Percentiles rank a stretch among this genome's conserved stretches.
Conservation (phyloP, 2,113 vertebrate species). For the Callipepla californica region DNA sequence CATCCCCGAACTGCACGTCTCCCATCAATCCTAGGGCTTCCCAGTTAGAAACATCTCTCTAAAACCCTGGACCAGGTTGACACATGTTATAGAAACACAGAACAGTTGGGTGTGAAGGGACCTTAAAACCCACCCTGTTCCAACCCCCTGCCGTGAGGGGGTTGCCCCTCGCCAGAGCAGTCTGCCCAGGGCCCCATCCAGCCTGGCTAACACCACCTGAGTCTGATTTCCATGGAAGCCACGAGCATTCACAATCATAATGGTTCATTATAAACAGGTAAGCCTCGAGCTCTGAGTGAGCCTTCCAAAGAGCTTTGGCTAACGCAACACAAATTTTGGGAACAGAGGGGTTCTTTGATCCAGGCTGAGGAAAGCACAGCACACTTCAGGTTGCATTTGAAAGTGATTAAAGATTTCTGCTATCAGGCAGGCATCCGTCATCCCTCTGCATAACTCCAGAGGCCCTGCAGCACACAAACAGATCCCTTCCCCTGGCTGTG, state of each 20-base stretch:
- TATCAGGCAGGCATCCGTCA: not conserved
- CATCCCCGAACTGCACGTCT: not conserved
- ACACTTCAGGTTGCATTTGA: not conserved
- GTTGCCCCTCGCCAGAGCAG: too few species aligned
- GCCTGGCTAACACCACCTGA: not conserved
- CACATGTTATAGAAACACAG: not conserved
- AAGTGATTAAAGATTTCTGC: not conserved
- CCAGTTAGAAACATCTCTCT: not conserved
- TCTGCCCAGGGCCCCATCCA: too few species aligned
- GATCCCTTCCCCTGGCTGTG: not conserved
- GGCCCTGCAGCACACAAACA: not conserved
- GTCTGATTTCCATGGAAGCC: not conserved
- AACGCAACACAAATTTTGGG: not conserved
- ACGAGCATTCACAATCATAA: not conserved
- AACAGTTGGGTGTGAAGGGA: too few species aligned
- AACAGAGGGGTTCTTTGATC: not conserved
- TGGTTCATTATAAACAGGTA: not conserved
- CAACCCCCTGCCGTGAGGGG: too few species aligned
- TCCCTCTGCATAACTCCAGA: not conserved
- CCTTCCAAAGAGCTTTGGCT: conserved; percentile 25
- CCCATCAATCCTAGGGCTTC: not conserved
- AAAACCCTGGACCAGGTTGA: not conserved
- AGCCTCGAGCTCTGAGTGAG: not conserved
- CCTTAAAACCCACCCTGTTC: too few species aligned
- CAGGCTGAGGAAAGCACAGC: not conserved